These are phyloP conservation scores for Nomada goodeniana DNA, from an alignment of 2,888 invertebrate genomes.

Conservation along the genomic window DNA sequence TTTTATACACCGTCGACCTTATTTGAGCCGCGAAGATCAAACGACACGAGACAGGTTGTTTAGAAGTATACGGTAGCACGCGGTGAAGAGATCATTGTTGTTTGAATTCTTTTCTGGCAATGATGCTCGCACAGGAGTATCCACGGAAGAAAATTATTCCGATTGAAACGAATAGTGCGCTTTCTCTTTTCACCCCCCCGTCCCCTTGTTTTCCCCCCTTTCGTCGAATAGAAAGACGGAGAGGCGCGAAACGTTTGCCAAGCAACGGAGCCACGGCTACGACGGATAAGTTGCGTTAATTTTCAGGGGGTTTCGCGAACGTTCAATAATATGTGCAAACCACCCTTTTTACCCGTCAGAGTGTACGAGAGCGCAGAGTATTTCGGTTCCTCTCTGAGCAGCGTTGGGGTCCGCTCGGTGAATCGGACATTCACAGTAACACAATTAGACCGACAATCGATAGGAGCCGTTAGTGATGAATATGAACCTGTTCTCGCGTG, in stretches of 20 bases:
- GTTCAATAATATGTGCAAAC: conserved; percentile 82
- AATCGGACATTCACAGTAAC: conserved; percentile 83
- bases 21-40: conserved; percentile 44
- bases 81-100: background rate
- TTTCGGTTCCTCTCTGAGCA: conserved; percentile 76
- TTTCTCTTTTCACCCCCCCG: conserved; percentile 2
- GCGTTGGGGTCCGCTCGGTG: conserved; percentile 76
- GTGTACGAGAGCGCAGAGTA: conserved; percentile 71
- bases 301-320: conserved; percentile 75
- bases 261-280: conserved; percentile 64
- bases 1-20: conserved; percentile 30
- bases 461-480: conserved; percentile 79
- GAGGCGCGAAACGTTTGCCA: conserved; percentile 58
- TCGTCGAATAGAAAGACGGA: background rate
- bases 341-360: conserved; percentile 79
- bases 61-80: background rate
- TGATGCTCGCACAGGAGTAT: conserved; percentile 27
- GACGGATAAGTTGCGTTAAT: conserved; percentile 77
- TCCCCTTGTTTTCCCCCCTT: background rate
- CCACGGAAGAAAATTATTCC: conserved; percentile 59
- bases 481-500: conserved; percentile 69
- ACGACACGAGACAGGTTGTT: conserved; percentile 1
- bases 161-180: conserved; percentile 26
- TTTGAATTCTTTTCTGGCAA: background rate
- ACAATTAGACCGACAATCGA: conserved; percentile 83